Conservation (phyloP, 2,888 invertebrate genomes). For the Podotricha telesiphe region DNA sequence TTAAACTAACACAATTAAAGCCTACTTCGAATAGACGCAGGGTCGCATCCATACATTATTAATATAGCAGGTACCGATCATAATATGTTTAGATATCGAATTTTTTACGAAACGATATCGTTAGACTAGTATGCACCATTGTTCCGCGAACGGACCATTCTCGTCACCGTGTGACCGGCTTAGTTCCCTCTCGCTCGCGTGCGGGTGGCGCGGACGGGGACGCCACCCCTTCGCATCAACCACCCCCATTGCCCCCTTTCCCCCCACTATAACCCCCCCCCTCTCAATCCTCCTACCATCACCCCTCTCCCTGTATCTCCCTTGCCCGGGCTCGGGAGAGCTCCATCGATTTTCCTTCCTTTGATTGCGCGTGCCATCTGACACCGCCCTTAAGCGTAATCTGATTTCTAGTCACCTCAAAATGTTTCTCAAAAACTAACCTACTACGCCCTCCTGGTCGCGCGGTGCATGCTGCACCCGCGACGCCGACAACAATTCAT, state of each 20-base stretch:
- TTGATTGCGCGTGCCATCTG: constrained; percentile 54
- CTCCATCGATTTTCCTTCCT: constrained; percentile 68
- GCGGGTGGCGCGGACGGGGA: constrained; percentile 38
- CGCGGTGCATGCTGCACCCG: constrained; percentile 16
- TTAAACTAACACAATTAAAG: constrained; percentile 83
- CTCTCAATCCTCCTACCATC: constrained; percentile 37
- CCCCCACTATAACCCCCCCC: constrained; percentile 32
- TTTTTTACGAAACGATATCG: constrained; percentile 67
- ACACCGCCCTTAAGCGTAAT: constrained; percentile 59
- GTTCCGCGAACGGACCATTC: constrained; percentile 65
- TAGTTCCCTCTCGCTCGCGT: constrained; percentile 44
- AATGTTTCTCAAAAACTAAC: constrained; percentile 73
- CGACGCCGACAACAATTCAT: constrained; percentile 39
- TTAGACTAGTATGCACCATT: constrained; percentile 78
- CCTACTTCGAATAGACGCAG: constrained; percentile 83
- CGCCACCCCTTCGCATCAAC: constrained; percentile 29
- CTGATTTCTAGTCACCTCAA: constrained; percentile 61
- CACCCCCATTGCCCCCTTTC: constrained; percentile 36
- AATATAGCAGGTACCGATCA: constrained; percentile 80
- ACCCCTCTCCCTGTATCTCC: constrained; percentile 34
- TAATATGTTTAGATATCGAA: constrained; percentile 74
- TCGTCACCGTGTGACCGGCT: constrained; percentile 46
- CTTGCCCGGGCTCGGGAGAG: constrained; percentile 54
- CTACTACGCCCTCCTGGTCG: constrained; percentile 57
- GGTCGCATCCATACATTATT: constrained; percentile 81